Percentiles rank a stretch among this genome's conserved stretches.
Conservation (phyloP, 2,113 vertebrate species). For the Calyptomena viridis region DNA sequence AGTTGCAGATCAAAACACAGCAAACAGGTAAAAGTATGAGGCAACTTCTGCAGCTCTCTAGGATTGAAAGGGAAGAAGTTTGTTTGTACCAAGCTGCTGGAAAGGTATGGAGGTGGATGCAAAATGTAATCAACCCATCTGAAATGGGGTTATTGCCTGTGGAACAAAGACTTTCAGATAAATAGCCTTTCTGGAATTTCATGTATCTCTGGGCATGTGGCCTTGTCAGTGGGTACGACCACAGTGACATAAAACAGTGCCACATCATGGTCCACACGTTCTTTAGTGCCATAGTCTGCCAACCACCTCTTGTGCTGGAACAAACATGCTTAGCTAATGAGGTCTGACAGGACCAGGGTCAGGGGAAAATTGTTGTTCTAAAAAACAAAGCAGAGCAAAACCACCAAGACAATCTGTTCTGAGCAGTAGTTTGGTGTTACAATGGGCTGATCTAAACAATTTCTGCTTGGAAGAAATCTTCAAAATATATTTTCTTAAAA, state of each 20-base stretch:
- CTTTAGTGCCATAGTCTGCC: background rate
- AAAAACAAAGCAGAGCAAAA: background rate
- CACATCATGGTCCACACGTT: background rate
- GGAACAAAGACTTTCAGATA: background rate
- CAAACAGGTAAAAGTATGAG: background rate
- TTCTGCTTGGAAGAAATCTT: background rate
- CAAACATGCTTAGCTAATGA: background rate
- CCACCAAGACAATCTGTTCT: background rate
- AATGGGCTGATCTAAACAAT: background rate
- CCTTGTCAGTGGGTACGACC: background rate
- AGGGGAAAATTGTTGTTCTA: background rate
- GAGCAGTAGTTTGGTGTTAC: background rate
- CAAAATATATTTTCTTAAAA: background rate
- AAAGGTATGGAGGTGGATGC: background rate
- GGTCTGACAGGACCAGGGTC: background rate
- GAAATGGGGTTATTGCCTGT: background rate
- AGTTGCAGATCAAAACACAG: background rate
- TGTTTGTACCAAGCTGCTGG: background rate
- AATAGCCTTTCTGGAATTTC: background rate
- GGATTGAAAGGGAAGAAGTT: background rate
- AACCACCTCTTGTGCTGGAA: background rate
- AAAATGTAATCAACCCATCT: background rate
- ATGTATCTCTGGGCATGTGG: fast-evolving
- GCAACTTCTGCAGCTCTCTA: background rate
- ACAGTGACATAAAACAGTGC: background rate